These are phyloP conservation scores for Schizothorax lantsangensis DNA, from an alignment of 2,797 vertebrate genomes.

Conservation along the genomic window DNA sequence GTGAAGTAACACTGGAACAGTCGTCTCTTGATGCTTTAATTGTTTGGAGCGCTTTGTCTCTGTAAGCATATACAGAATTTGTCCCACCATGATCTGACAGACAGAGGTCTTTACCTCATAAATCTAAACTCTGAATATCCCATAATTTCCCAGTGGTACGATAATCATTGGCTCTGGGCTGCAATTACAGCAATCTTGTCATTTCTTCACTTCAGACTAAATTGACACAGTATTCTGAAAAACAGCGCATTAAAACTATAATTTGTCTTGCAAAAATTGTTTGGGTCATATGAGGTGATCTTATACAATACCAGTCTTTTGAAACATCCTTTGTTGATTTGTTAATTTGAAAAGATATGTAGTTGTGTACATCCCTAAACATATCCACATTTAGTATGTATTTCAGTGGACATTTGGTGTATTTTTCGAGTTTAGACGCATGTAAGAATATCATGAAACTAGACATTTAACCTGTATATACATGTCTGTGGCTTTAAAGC, in stretches of 20 bases:
- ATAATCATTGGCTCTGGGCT: background rate
- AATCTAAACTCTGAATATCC: constrained; percentile 9
- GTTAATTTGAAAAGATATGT: too few relatives aligned
- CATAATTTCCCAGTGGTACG: constrained; percentile 2
- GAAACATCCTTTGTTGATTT: background rate
- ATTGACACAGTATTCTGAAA: background rate
- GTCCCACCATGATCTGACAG: background rate
- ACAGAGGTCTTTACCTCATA: background rate
- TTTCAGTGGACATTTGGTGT: background rate
- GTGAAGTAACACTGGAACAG: background rate
- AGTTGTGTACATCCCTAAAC: background rate
- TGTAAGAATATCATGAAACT: background rate
- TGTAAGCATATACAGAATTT: background rate
- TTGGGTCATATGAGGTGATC: background rate
- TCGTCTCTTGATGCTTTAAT: background rate
- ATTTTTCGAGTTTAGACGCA: background rate
- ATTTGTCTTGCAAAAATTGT: background rate
- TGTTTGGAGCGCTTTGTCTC: background rate
- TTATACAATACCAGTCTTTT: background rate
- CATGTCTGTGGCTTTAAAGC: constrained; percentile 3
- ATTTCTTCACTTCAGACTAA: constrained; percentile 4
- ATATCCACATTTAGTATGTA: background rate
- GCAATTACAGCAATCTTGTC: background rate
- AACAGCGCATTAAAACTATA: background rate
- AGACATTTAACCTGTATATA: background rate